Percentiles rank a stretch among this genome's conserved stretches.
Conservation (phyloP, 2,113 vertebrate species). For the Tragelaphus strepsiceros region DNA sequence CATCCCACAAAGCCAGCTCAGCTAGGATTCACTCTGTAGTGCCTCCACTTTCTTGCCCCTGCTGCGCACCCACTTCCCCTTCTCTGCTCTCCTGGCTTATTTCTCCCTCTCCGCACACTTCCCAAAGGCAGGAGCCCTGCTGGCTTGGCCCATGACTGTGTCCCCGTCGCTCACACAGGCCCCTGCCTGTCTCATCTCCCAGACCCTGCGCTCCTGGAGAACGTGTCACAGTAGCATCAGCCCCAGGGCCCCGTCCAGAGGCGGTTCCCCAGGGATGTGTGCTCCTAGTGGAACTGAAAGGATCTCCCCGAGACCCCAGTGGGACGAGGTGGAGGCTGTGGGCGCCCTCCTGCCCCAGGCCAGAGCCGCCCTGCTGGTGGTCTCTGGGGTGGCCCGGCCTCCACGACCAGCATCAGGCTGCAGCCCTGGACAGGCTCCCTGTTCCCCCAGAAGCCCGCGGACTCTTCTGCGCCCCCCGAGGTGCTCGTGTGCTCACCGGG, state of each 20-base stretch:
- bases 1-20: not conserved
- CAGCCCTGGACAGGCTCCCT: not conserved
- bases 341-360: rapidly evolving
- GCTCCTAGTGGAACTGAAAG: rapidly evolving
- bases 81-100: rapidly evolving
- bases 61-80: rapidly evolving
- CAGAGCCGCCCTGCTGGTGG: rapidly evolving
- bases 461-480: rapidly evolving
- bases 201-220: rapidly evolving
- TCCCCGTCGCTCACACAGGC: rapidly evolving
- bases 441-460: no score
- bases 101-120: not conserved
- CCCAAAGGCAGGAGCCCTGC: not conserved
- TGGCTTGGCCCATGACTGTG: rapidly evolving
- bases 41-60: not conserved
- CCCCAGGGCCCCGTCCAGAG: not conserved
- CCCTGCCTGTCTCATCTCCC: not conserved
- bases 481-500: not conserved
- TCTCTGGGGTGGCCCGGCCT: rapidly evolving
- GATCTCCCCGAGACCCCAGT: rapidly evolving
- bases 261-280: rapidly evolving
- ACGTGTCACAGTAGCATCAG: rapidly evolving
- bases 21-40: rapidly evolving
- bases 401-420: not conserved
- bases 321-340: rapidly evolving